Conservation (phyloP, 1,140 invertebrate species). For the Hycleus cichorii region DNA sequence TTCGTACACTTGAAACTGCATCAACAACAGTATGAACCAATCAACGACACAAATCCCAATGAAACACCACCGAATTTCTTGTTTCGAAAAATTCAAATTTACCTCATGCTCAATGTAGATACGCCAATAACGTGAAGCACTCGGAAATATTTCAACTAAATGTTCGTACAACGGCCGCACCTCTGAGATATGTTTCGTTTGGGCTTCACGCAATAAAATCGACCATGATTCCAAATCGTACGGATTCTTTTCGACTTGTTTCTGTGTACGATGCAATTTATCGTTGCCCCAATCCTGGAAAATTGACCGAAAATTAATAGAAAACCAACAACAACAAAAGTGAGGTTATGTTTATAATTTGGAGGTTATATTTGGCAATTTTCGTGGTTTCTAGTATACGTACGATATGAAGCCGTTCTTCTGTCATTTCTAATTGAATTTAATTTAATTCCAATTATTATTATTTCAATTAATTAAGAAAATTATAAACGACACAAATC, state of each 20-base stretch:
- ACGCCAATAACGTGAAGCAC: constrained; percentile 96
- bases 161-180: constrained; percentile 89
- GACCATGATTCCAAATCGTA: constrained; percentile 98
- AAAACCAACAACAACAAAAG: not conserved
- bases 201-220: constrained; percentile 83
- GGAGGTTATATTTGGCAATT: not conserved
- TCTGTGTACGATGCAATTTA: constrained; percentile 68
- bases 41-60: no score
- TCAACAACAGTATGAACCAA: no score
- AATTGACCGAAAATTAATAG: constrained; percentile 6
- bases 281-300: constrained; percentile 82
- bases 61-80: not conserved
- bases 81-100: constrained; percentile 22
- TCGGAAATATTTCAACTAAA: constrained; percentile 88
- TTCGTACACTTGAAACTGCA: no score
- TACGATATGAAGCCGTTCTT: constrained; percentile 38
- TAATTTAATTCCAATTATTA: no score
- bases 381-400: constrained; percentile 19
- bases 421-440: constrained; percentile 22
- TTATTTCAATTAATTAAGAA: no score
- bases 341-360: not conserved
- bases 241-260: constrained; percentile 73
- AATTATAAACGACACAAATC: no score
- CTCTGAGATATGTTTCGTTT: constrained; percentile 84
- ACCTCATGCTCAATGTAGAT: constrained; percentile 99